Evolutionary conservation across 2,888 invertebrate genomes (phyloP).

Genomic region (Thymelicus acteon): DNA sequence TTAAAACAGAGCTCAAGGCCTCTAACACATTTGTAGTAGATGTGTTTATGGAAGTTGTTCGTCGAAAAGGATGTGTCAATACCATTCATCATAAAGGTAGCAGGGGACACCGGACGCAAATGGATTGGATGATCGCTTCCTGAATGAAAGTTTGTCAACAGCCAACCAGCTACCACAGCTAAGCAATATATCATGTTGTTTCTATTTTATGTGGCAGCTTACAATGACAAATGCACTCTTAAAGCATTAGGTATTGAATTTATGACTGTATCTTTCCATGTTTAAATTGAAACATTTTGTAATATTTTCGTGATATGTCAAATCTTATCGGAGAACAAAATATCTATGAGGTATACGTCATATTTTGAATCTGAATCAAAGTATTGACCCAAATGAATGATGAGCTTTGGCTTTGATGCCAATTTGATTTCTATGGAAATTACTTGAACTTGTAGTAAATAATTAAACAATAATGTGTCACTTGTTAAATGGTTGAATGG

Average conservation of each 20-base stretch:
- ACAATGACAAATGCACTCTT: constrained; percentile 36
- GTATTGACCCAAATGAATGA: not conserved
- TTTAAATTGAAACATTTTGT: constrained; percentile 16
- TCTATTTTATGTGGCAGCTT: constrained; percentile 36
- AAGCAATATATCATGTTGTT: constrained; percentile 35
- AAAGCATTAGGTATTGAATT: constrained; percentile 33
- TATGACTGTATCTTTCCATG: constrained; percentile 27
- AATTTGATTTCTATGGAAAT: not conserved
- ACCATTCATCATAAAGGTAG: constrained; percentile 29
- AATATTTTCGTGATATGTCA: constrained; percentile 14
- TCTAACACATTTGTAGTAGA: not conserved
- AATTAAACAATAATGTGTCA: too few relatives aligned
- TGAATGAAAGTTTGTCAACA: constrained; percentile 39
- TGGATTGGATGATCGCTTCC: constrained; percentile 38
- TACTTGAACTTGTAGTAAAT: too few relatives aligned
- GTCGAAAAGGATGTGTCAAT: constrained; percentile 22
- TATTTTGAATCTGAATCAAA: not conserved
- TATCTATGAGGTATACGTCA: not conserved
- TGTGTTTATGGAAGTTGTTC: not conserved
- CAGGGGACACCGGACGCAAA: constrained; percentile 32
- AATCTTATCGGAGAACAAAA: not conserved
- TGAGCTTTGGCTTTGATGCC: not conserved
- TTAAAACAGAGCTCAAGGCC: not conserved
- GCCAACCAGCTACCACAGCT: constrained; percentile 31
- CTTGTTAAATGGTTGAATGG: not conserved